Evolutionary conservation across 2,113 vertebrate species (phyloP).

Genomic region (Onychorhynchus coronatus): DNA sequence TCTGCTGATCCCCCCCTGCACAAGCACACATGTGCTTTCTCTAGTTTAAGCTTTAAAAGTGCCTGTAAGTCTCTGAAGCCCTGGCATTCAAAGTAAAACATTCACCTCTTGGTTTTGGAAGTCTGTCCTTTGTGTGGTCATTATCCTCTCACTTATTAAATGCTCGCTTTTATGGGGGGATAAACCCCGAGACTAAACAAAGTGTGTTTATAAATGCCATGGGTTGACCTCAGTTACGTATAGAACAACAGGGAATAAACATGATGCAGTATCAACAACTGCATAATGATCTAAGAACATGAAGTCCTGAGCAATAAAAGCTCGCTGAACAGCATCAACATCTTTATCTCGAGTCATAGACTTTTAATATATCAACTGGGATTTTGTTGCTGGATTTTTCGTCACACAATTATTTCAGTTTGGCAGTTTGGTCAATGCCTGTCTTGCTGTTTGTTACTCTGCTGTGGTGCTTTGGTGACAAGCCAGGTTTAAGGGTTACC

Average conservation of each 20-base stretch:
- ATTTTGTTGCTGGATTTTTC: neutral
- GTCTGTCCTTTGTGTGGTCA: neutral
- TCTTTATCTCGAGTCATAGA: neutral
- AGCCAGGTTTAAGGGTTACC: neutral
- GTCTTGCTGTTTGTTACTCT: neutral
- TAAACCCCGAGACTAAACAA: neutral
- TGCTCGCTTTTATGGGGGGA: neutral
- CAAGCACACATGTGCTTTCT: neutral
- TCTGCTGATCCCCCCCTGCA: neutral
- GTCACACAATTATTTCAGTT: fast-evolving
- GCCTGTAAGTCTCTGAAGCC: neutral
- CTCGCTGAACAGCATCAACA: neutral
- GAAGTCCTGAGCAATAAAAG: neutral
- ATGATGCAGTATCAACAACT: neutral
- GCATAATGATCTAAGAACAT: neutral
- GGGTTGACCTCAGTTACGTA: neutral
- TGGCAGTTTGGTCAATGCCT: neutral
- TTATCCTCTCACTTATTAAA: neutral
- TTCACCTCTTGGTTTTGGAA: neutral
- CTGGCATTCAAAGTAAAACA: neutral
- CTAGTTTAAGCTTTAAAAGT: neutral
- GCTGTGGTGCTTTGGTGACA: neutral
- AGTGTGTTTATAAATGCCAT: neutral
- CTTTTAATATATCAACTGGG: neutral
- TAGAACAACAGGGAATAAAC: neutral